Evolutionary conservation across 2,797 vertebrate species (phyloP).

Genomic region (Eremophila alpestris): DNA sequence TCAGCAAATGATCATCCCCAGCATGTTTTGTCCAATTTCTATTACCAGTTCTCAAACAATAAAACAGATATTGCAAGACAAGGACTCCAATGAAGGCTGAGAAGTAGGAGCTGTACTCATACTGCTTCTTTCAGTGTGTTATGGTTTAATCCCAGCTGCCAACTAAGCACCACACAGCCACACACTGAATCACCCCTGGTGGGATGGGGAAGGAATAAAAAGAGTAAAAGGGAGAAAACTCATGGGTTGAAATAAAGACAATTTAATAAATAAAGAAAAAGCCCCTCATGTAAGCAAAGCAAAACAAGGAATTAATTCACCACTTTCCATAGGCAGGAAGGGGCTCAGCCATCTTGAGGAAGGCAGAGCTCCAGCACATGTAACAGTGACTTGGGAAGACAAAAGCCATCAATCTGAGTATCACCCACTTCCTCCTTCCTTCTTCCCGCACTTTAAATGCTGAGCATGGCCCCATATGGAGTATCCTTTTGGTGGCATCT

Average conservation of each 20-base stretch:
- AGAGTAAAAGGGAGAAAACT: background rate
- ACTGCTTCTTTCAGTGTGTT: background rate
- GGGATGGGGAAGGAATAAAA: background rate
- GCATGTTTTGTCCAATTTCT: background rate
- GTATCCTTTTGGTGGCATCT: background rate
- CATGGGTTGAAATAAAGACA: background rate
- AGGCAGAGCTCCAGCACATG: background rate
- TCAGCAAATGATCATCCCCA: background rate
- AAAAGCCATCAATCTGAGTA: background rate
- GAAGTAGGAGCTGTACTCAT: background rate
- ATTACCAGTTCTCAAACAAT: background rate
- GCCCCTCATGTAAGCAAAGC: background rate
- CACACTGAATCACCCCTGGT: background rate
- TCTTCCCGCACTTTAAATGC: background rate
- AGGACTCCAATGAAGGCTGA: background rate
- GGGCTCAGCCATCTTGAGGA: background rate
- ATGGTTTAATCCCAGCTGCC: background rate
- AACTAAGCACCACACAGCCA: rapidly evolving
- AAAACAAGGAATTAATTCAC: background rate
- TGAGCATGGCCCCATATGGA: background rate
- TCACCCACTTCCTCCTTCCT: background rate
- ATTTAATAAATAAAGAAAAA: background rate
- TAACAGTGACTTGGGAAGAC: background rate
- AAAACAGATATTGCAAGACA: background rate
- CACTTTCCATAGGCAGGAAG: background rate